Evolutionary conservation across 2,888 invertebrate genomes (phyloP).

Genomic region (Beris morrisii): DNA sequence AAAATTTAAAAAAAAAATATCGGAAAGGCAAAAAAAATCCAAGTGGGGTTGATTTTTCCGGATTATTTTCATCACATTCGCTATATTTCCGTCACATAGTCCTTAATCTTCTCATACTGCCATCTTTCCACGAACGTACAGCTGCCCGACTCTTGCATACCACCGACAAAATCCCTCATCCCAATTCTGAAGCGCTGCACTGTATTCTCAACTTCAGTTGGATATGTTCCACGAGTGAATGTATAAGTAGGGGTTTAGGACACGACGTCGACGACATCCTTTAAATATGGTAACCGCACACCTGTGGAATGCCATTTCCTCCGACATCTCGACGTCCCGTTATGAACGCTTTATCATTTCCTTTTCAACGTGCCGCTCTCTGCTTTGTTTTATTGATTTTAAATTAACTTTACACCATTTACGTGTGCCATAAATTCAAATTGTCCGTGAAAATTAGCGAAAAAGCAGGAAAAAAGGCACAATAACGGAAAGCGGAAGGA

Average conservation of each 20-base stretch:
- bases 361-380: background rate
- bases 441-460: slow-evolving; percentile 21
- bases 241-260: slow-evolving; percentile 7
- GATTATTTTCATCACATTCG: too few relatives aligned
- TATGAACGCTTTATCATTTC: background rate
- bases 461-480: background rate
- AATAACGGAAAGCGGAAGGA: slow-evolving; percentile 7
- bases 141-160: too few relatives aligned
- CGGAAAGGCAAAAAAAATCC: too few relatives aligned
- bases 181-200: too few relatives aligned
- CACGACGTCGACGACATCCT: slow-evolving; percentile 6
- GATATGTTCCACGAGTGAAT: background rate
- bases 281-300: slow-evolving; percentile 22
- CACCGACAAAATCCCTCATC: too few relatives aligned
- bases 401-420: slow-evolving; percentile 23
- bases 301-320: slow-evolving; percentile 26
- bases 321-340: slow-evolving; percentile 7
- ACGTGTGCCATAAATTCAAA: slow-evolving; percentile 9
- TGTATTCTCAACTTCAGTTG: too few relatives aligned
- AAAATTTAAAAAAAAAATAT: too few relatives aligned
- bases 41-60: too few relatives aligned
- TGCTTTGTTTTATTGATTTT: slow-evolving; percentile 16
- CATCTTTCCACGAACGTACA: too few relatives aligned
- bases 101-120: too few relatives aligned
- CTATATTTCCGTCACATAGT: too few relatives aligned